Evolutionary conservation across 2,888 invertebrate species (phyloP), one percentile per base, ranked within the genome.

Genomic region (Scelioninae gen. 1): DNA sequence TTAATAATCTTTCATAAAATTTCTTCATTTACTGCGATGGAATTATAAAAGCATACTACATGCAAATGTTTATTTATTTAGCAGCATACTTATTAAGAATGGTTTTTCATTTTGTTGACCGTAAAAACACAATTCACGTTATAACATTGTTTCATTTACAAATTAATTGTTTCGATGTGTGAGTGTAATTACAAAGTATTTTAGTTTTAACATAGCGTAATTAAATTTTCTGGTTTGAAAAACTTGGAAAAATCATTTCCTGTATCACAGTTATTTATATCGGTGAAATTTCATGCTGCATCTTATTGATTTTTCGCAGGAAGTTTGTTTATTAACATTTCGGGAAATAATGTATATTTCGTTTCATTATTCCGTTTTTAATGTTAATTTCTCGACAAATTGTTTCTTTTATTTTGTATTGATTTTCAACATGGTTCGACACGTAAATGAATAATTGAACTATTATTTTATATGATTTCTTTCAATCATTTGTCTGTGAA

Each of bases 121-220:
- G 63, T 63, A 13, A 16, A 32, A 63, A 63, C 16, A 16, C 63
- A 63, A 63, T 63, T 47, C 62, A 31, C 47, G 31, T 31, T 15
- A 45, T 32, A n/a, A 15, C 49, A 34, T 49, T 63, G 63, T 63
- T 63, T 63, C 47, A 15, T 49, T 63, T 32, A 49, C 49, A 63
- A 47, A 63, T 63, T 62, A 62, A 47, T 62, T 29, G 10, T 31
- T 62, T 16, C 49, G 32, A 32, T 8, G 63, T 15, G 23, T 23
- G 23, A 32, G 8, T 31, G 16, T 49, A 63, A 63, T 63, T 63
- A 49, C 13, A 32, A 49, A 13, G 32, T 32, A 34, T 16, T 49
- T 15, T 2, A 32, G 15, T 32, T 32, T 49, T 16, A 13, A 47
- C 32, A 13, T 47, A 62, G 29, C 15, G 15, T 34, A 63, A 63